Evolutionary conservation across 2,113 vertebrate genomes (phyloP), one percentile per base, ranked within the genome.

Genomic region (Paradisaea rubra): DNA sequence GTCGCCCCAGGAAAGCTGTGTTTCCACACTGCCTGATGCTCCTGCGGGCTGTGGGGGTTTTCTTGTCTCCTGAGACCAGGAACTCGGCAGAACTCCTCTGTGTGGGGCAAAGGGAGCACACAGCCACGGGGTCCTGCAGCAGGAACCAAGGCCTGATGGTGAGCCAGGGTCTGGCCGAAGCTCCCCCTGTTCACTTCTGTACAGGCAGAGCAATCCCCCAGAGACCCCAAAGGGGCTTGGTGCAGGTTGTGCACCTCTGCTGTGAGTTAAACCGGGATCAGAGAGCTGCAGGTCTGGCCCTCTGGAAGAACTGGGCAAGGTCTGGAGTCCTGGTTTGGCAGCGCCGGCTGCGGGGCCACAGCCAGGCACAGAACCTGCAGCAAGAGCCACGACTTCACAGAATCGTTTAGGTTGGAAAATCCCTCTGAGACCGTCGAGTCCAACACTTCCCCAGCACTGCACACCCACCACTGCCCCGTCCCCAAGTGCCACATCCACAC

Each of bases 281-380:
- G 21, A 30, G 68, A 71, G 52, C 18, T 47, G 52, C 71, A 37
- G 6, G 24, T 30, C 24, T 44, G 53, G 33, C 23, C 35, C 57
- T 71, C 37, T 60, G 45, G 17, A 37, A 3, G 35, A 37, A 14
- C 16, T 10, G 50, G 25, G 35, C 45, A 21, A 4, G 0, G 2
- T 33, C n/a, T 63, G 53, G 81, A 41, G 54, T 4, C 42, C n/a
- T 8, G 69, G 14, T 52, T 19, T 5, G 5, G 22, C 42, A 20
- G 54, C 1, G 17, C 20, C 1, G 2, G 64, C 71, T 53, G 31
- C 0, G 1, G 4, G 54, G 35, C 16, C 28, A 9, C 33, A 45
- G 27, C 59, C 45, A 14, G 66, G 30, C 24, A 16, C 69, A 41
- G 31, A 70, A 25, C 20, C 42, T 20, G 20, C 16, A 25, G 50